These are phyloP conservation scores for Caenorhabditis sp. DNA, from an alignment of 2,888 invertebrate species.

Conservation along the genomic window DNA sequence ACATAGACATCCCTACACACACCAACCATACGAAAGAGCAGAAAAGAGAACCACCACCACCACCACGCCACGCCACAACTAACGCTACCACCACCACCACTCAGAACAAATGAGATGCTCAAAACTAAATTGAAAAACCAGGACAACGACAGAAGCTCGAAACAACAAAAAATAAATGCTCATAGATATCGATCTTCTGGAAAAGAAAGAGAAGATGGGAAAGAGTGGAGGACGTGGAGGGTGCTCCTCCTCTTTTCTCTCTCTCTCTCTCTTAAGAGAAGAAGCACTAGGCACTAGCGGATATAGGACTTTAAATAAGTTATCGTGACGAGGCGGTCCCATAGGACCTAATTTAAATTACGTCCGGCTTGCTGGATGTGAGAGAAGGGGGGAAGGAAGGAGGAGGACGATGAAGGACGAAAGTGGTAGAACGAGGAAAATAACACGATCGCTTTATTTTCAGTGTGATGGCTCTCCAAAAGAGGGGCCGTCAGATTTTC, in stretches of 20 bases:
- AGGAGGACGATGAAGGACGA: neutral
- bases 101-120: conserved; percentile 42
- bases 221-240: neutral
- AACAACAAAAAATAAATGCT: neutral
- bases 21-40: conserved; percentile 22
- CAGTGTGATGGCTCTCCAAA: too few species aligned
- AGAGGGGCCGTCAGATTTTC: too few species aligned
- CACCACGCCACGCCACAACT: too few species aligned
- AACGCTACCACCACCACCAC: neutral
- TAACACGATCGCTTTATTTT: too few species aligned
- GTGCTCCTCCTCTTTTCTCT: conserved; percentile 10
- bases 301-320: conserved; percentile 48
- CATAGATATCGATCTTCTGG: conserved; percentile 34
- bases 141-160: conserved; percentile 15
- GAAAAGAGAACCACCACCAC: conserved; percentile 12
- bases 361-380: conserved; percentile 40
- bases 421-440: neutral
- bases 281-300: conserved; percentile 33
- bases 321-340: conserved; percentile 49
- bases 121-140: conserved; percentile 36
- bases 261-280: too few species aligned
- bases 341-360: conserved; percentile 48
- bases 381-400: conserved; percentile 1
- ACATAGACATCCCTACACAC: conserved; percentile 27
- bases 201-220: conserved; percentile 23